These are phyloP conservation scores for Cheirogaleus major DNA, from an alignment of 2,797 vertebrate genomes.

Conservation along the genomic window DNA sequence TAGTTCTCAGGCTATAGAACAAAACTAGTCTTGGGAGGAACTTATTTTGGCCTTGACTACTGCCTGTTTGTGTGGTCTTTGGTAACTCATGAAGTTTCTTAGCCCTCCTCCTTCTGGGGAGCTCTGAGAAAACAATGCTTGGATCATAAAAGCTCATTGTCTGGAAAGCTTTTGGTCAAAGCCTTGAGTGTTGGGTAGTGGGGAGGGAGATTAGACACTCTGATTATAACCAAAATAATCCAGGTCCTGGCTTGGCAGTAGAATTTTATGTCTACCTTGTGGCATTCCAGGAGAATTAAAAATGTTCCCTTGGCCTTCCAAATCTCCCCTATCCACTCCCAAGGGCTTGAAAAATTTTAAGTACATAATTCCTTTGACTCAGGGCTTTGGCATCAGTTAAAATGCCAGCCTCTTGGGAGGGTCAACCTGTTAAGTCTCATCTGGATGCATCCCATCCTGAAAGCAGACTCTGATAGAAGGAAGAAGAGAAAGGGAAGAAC, in stretches of 20 bases:
- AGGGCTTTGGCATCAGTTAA: slow-evolving; percentile 48
- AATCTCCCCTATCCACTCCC: slow-evolving; percentile 48
- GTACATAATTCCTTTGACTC: slow-evolving; percentile 57
- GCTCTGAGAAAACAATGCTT: slow-evolving; percentile 34
- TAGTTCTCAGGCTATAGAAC: slow-evolving; percentile 13
- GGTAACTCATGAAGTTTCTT: slow-evolving; percentile 12
- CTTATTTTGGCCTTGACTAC: slow-evolving; percentile 10
- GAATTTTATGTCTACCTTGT: slow-evolving; percentile 56
- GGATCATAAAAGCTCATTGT: background rate
- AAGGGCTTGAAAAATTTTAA: slow-evolving; percentile 63
- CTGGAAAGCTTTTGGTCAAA: slow-evolving; percentile 56
- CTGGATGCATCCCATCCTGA: slow-evolving; percentile 4
- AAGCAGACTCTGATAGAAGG: background rate
- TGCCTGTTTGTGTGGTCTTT: slow-evolving; percentile 24
- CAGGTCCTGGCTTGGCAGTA: slow-evolving; percentile 1
- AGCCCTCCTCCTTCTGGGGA: background rate
- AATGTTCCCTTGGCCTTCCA: slow-evolving; percentile 52
- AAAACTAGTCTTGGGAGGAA: background rate
- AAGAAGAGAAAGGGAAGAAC: background rate
- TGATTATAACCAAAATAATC: slow-evolving; percentile 21
- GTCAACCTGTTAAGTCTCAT: slow-evolving; percentile 47
- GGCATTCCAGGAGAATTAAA: slow-evolving; percentile 63
- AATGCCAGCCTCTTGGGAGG: slow-evolving; percentile 51
- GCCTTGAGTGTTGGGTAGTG: background rate
- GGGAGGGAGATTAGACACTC: background rate